phyloP scores from a whole-genome alignment of 1,140 invertebrate species.

The Drosophila baimaii region DNA sequence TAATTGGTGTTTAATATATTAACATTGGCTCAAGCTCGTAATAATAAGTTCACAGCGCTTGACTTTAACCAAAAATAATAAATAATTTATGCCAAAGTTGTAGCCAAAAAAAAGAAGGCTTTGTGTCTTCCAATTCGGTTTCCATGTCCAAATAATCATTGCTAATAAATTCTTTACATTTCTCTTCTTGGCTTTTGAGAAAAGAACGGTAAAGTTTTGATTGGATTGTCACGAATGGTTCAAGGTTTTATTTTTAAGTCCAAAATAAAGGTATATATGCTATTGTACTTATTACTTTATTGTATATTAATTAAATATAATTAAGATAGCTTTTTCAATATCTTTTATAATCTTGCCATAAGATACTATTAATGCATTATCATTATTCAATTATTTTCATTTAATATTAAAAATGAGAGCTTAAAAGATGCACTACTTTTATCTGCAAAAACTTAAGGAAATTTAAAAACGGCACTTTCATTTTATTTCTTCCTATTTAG shows the following conservation, averaged over 20 bases:
- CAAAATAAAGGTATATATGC: too few relatives aligned
- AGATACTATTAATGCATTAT: too few relatives aligned
- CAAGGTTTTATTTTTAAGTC: neutral
- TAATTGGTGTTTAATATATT: neutral
- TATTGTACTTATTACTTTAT: neutral
- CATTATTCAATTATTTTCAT: too few relatives aligned
- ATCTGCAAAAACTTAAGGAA: too few relatives aligned
- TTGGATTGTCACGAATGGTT: neutral
- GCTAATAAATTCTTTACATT: slow-evolving; percentile 11
- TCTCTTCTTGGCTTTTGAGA: neutral
- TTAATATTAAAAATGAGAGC: too few relatives aligned
- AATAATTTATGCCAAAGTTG: slow-evolving; percentile 8
- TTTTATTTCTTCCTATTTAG: neutral
- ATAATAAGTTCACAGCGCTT: too few relatives aligned
- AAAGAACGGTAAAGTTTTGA: slow-evolving; percentile 1
- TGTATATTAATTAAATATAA: neutral
- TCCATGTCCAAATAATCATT: neutral
- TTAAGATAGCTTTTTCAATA: too few relatives aligned
- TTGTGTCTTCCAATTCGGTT: slow-evolving; percentile 3
- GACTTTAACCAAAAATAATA: neutral
- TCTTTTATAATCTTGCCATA: too few relatives aligned
- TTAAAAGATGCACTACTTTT: too few relatives aligned
- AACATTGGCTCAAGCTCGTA: too few relatives aligned
- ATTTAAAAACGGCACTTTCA: too few relatives aligned
- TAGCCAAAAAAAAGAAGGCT: neutral